Evolutionary conservation across 2,888 invertebrate genomes (phyloP).

Genomic region (Scaptodrosophila latifasciaeformis): DNA sequence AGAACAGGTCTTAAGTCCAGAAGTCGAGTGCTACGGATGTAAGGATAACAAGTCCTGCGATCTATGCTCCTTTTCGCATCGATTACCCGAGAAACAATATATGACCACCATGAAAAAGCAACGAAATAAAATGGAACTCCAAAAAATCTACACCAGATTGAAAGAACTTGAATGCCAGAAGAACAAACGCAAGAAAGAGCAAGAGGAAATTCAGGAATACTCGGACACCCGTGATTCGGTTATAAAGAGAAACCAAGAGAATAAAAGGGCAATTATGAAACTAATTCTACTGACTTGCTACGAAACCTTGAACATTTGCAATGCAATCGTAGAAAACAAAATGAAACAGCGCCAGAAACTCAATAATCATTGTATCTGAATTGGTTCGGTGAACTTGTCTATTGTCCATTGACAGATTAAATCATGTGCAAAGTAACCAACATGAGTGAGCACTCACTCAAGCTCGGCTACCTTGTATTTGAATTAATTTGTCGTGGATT

Average conservation of each 20-base stretch:
- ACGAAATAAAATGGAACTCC: constrained; percentile 24
- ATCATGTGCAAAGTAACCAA: neutral
- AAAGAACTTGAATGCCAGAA: too few species aligned
- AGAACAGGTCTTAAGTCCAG: too few species aligned
- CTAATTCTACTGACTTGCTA: constrained; percentile 8
- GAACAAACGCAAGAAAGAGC: too few species aligned
- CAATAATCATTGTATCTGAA: neutral
- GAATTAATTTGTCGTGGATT: neutral
- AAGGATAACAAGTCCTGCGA: neutral
- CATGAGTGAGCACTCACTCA: neutral
- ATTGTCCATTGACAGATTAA: neutral
- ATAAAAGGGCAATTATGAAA: too few species aligned
- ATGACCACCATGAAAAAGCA: constrained; percentile 28
- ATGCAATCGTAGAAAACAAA: constrained; percentile 5
- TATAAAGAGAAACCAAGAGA: too few species aligned
- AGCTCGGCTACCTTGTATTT: neutral
- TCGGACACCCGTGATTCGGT: too few species aligned
- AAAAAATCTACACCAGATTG: too few species aligned
- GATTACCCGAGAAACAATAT: neutral
- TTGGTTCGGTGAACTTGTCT: too few species aligned
- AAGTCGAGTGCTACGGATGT: too few species aligned
- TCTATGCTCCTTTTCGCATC: constrained; percentile 11
- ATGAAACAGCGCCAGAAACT: neutral
- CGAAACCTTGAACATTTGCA: constrained; percentile 6
- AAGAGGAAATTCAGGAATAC: too few species aligned